Evolutionary conservation across 2,888 invertebrate species (phyloP), one percentile per base, ranked within the genome.

Genomic region (Creontiades dilutus): DNA sequence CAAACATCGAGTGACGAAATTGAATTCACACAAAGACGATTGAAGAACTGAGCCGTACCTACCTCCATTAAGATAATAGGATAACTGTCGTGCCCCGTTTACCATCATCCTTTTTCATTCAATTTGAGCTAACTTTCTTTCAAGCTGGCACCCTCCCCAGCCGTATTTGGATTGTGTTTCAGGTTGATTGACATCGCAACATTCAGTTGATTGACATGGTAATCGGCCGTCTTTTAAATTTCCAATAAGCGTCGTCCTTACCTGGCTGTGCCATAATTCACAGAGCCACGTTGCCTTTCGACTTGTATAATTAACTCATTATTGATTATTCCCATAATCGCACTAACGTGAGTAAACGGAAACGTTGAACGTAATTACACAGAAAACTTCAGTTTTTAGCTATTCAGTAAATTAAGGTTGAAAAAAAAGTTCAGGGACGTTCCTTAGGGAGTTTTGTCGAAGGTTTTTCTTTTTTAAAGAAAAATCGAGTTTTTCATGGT

Each of bases 21-120:
- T n/a, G 57, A 57, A 57, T 57, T n/a, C n/a, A 16, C n/a, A 0
- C 19, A 16, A n/a, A 68, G 68, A 68, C 23, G 23, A 68, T 68
- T 68, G 68, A 68, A 61, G 68, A 68, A 68, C 11, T 23, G 68
- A 68, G 9, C 68, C 23, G 68, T 19, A 19, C 68, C 37, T 37
- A 37, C 13, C 68, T 68, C 68, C 68, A 68, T 68, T 68, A 68
- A 27, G 68, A 68, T 68, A 68, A 68, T 68, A 68, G 27, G 68
- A 68, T 27, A 68, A 68, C 68, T 68, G 68, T 27, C 68, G 5
- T 68, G 68, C 68, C 23, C 9, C 12, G 1, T 12, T 68, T 23
- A 68, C 68, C 68, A 7, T 5, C 68, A 19, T 68, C 68, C 37
- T 68, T 68, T 19, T 68, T 11, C 23, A 23, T 23, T 68, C 23